A percentile compares a stretch with the other conserved stretches of the same genome.
Evolutionary conservation across 2,797 vertebrate genomes (phyloP).

Genomic region (Buceros bicornis): DNA sequence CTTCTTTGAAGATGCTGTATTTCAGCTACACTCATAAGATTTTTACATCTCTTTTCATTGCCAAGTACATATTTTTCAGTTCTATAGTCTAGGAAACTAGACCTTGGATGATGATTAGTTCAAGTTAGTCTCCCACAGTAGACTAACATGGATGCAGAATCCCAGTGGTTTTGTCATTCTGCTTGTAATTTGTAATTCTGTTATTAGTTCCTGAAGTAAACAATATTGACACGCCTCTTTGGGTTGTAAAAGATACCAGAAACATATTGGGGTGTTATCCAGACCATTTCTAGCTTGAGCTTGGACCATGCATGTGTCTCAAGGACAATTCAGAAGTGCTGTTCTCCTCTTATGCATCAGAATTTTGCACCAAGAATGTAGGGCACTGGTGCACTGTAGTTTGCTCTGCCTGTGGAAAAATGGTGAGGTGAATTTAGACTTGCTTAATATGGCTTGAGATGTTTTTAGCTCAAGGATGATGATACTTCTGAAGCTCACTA

Average conservation of each 20-base stretch:
- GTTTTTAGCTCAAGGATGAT: background rate
- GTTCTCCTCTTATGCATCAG: background rate
- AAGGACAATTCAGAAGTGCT: background rate
- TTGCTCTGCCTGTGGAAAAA: background rate
- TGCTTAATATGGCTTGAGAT: background rate
- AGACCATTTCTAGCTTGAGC: background rate
- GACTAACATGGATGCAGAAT: background rate
- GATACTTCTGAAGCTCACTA: background rate
- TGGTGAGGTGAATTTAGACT: background rate
- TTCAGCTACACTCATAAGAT: fast-evolving
- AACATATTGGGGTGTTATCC: background rate
- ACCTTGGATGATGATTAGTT: background rate
- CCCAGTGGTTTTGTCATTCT: background rate
- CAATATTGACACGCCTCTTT: background rate
- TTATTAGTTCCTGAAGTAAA: background rate
- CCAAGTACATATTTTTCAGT: background rate
- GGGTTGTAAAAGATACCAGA: background rate
- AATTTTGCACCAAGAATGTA: background rate
- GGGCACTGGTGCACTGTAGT: background rate
- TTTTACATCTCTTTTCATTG: background rate
- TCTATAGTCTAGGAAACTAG: background rate
- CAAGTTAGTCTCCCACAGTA: background rate
- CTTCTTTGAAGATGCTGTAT: background rate
- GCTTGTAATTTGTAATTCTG: background rate
- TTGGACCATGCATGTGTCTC: background rate